Evolutionary conservation across 2,113 vertebrate genomes (phyloP), one percentile per base, ranked within the genome.

Genomic region (Semnornis frantzii): DNA sequence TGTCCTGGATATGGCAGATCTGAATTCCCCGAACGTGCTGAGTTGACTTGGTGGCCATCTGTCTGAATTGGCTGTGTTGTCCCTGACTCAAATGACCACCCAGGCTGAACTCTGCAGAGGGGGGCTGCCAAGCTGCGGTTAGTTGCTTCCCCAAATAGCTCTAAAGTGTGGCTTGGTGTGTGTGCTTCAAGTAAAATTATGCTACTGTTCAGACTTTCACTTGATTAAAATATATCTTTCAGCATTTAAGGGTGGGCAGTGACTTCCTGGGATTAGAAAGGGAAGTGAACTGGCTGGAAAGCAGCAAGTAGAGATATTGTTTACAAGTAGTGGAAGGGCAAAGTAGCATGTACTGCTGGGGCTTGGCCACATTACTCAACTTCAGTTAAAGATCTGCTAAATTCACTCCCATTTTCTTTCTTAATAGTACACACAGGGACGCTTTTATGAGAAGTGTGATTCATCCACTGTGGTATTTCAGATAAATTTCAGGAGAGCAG

Each of bases 191-290:
- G 92, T 60, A 96, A 94, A 96, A 96, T 78, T 93, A 83, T 72
- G 70, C 62, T 94, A 90, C 93, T 96, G 95, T 96, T 95, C 82
- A 25, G 73, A 24, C 74, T 69, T 73, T 39, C 0, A 0, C 69
- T 90, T 84, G 93, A 92, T 93, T 94, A 69, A 94, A 94, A 92
- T 30, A 34, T 94, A 88, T 91, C 94, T 95, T 96, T 96, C 93
- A 94, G 73, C 37, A 4, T 92, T 83, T 88, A 95, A 88, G 70
- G 62, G 85, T 69, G 82, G 90, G 93, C 60, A 83, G 85, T 46
- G 59, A 75, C 79, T 97, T 97, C 91, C 87, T 88, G 93, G 94
- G 94, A 94, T 93, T 96, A 95, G 93, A 88, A 91, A 92, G 63
- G 92, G 95, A 94, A 96, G 95, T 77, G 73, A 81, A 77, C 54